Evolutionary conservation across 2,888 invertebrate species (phyloP).

Genomic region (Hylaea fasciaria): DNA sequence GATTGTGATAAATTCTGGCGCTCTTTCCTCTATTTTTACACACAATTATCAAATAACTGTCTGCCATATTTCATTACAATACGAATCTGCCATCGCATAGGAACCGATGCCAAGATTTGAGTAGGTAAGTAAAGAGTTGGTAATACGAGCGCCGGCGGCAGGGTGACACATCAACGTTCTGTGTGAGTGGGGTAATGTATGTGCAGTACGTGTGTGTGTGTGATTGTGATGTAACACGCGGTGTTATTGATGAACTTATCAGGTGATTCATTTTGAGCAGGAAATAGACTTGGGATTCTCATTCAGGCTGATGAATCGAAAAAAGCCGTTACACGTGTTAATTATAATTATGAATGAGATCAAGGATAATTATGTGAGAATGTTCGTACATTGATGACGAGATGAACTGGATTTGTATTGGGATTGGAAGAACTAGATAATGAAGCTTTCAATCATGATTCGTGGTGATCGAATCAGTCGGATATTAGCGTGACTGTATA

Average conservation of each 20-base stretch:
- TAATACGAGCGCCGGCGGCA: slow-evolving; percentile 35
- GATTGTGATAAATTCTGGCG: slow-evolving; percentile 6
- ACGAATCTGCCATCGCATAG: slow-evolving; percentile 21
- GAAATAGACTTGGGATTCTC: slow-evolving; percentile 16
- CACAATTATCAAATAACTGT: slow-evolving; percentile 27
- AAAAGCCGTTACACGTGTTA: background rate
- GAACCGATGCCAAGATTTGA: slow-evolving; percentile 29
- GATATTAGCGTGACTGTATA: too few species aligned
- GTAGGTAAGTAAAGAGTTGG: slow-evolving; percentile 4
- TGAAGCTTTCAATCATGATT: too few species aligned
- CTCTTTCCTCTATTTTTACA: slow-evolving; percentile 20
- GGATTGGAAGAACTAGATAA: too few species aligned
- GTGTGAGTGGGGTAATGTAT: slow-evolving; percentile 4
- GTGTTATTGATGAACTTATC: slow-evolving; percentile 32
- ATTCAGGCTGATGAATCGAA: background rate
- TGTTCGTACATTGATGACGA: too few species aligned
- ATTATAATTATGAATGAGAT: background rate
- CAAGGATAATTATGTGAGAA: too few species aligned
- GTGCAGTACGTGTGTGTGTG: background rate
- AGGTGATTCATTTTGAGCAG: slow-evolving; percentile 14
- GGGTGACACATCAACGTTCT: slow-evolving; percentile 21
- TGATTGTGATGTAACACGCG: slow-evolving; percentile 25
- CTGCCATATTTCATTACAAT: slow-evolving; percentile 27
- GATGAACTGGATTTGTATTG: too few species aligned
- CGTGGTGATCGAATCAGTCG: too few species aligned